Percentiles rank a stretch among this genome's conserved stretches.
Conservation (phyloP, 2,888 invertebrate genomes). For the Crioceris asparagi region DNA sequence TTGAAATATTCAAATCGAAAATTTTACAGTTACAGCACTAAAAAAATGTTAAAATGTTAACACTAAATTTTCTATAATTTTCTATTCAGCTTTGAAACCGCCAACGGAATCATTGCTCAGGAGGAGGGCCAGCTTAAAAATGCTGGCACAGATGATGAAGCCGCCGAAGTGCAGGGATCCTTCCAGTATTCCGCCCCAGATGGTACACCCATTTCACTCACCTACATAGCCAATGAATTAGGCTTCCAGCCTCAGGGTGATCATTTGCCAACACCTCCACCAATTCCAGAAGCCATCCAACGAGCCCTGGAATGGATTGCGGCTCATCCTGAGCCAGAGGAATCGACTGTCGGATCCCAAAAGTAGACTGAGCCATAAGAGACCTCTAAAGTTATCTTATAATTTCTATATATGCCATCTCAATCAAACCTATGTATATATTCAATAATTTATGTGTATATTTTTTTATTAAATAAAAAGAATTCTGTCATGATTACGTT, state of each 20-base stretch:
- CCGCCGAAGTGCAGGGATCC: slow-evolving; percentile 48
- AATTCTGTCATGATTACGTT: too few relatives aligned
- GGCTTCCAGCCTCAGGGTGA: slow-evolving; percentile 61
- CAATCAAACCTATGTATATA: too few relatives aligned
- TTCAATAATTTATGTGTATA: too few relatives aligned
- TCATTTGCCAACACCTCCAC: slow-evolving; percentile 68
- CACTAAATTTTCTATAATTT: too few relatives aligned
- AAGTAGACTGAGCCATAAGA: too few relatives aligned
- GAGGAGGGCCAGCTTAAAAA: slow-evolving; percentile 44
- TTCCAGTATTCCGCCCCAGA: slow-evolving; percentile 59
- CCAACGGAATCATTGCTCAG: slow-evolving; percentile 59
- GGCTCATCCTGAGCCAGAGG: slow-evolving; percentile 36
- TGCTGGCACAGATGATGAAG: slow-evolving; percentile 34
- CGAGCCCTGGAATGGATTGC: slow-evolving; percentile 54
- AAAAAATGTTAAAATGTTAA: too few relatives aligned
- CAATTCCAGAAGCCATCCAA: slow-evolving; percentile 64
- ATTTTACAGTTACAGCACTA: too few relatives aligned
- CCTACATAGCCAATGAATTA: slow-evolving; percentile 59
- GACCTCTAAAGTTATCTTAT: too few relatives aligned
- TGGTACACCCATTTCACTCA: slow-evolving; percentile 49
- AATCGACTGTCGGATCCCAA: too few relatives aligned
- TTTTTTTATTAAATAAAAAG: too few relatives aligned
- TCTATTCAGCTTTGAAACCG: slow-evolving; percentile 52
- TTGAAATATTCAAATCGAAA: too few relatives aligned
- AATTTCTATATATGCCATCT: too few relatives aligned